A percentile compares a stretch with the other conserved stretches of the same genome.
These are phyloP conservation scores for Vombatus ursinus DNA, from an alignment of 2,113 vertebrate species.

Conservation along the genomic window DNA sequence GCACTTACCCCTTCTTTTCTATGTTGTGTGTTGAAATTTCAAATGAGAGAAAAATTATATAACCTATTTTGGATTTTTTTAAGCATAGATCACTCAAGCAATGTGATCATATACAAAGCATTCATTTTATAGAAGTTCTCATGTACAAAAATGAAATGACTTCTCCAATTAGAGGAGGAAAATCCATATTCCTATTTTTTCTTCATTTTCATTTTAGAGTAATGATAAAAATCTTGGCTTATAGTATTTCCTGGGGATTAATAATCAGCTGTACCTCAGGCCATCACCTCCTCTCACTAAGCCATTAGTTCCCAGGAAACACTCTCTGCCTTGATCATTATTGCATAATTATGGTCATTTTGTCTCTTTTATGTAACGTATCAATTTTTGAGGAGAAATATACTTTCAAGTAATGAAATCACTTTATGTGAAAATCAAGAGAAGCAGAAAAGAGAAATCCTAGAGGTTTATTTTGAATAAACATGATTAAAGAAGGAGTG, in stretches of 20 bases:
- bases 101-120: conserved; percentile 17
- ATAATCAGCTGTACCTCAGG: conserved; percentile 63
- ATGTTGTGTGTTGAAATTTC: neutral
- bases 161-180: conserved; percentile 57
- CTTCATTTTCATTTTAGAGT: conserved; percentile 56
- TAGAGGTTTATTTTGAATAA: conserved; percentile 42
- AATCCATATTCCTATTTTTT: conserved; percentile 32
- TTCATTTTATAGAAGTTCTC: conserved; percentile 25
- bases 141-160: conserved; percentile 50
- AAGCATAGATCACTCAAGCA: conserved; percentile 15
- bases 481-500: conserved; percentile 13
- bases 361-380: conserved; percentile 63
- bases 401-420: conserved; percentile 47
- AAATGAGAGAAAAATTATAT: conserved; percentile 16
- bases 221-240: conserved; percentile 59
- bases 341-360: conserved; percentile 75
- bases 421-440: conserved; percentile 34
- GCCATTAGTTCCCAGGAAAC: conserved; percentile 68
- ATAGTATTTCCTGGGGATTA: conserved; percentile 55
- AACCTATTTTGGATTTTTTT: neutral
- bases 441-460: neutral
- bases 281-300: conserved; percentile 28
- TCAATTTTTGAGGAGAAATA: conserved; percentile 70
- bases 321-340: conserved; percentile 58
- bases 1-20: neutral